Conservation (phyloP, 1,140 invertebrate genomes). For the Aphis gossypii region DNA sequence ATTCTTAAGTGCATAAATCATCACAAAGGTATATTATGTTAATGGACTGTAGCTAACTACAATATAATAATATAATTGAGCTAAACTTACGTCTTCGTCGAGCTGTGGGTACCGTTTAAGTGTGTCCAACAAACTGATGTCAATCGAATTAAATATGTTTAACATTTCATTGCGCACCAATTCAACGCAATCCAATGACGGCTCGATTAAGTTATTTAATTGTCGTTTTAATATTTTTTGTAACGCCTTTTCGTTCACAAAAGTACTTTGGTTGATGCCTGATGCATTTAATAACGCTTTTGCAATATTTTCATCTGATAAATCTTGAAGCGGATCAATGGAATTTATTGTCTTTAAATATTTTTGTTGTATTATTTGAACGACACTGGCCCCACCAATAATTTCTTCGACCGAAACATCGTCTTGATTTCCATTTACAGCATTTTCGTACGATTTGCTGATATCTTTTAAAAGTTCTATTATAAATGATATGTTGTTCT, state of each 20-base stretch:
- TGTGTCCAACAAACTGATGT: neutral
- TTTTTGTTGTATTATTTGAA: slow-evolving; percentile 78
- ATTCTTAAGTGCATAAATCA: no score
- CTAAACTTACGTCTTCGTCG: neutral
- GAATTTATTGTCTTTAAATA: slow-evolving; percentile 71
- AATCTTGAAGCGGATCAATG: slow-evolving; percentile 72
- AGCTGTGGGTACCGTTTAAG: neutral
- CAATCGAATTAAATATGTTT: slow-evolving; percentile 17
- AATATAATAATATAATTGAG: neutral
- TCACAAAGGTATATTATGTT: no score
- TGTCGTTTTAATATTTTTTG: slow-evolving; percentile 78
- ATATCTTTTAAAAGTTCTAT: slow-evolving; percentile 21
- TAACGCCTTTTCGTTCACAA: slow-evolving; percentile 78
- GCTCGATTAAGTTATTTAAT: slow-evolving; percentile 73
- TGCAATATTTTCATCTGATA: slow-evolving; percentile 72
- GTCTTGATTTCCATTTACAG: slow-evolving; percentile 74
- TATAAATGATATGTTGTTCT: neutral
- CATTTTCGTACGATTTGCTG: slow-evolving; percentile 73
- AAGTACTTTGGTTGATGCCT: slow-evolving; percentile 73
- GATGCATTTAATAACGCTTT: slow-evolving; percentile 78
- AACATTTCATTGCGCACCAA: slow-evolving; percentile 77
- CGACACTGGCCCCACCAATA: slow-evolving; percentile 76
- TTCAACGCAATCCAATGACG: slow-evolving; percentile 75
- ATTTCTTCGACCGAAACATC: slow-evolving; percentile 77
- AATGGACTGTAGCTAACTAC: no score